These are phyloP conservation scores for Galerucella pusilla DNA, from an alignment of 2,888 invertebrate species.

Conservation along the genomic window DNA sequence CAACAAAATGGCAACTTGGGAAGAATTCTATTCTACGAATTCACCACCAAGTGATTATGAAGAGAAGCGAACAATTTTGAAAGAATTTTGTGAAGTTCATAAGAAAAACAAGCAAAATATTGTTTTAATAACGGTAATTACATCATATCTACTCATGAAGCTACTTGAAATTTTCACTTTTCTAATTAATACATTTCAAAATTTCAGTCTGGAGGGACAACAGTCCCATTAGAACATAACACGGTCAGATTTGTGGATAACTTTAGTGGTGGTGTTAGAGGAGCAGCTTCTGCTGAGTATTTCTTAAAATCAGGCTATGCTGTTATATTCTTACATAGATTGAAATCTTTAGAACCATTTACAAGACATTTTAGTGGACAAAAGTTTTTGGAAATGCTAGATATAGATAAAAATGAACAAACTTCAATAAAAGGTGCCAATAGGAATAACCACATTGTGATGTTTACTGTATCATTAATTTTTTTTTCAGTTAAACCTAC, in stretches of 20 bases:
- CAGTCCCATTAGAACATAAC: constrained; percentile 95
- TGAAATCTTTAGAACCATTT: constrained; percentile 92
- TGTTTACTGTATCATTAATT: too few relatives aligned
- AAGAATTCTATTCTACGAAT: constrained; percentile 85
- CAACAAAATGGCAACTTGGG: constrained; percentile 70
- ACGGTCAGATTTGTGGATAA: constrained; percentile 99
- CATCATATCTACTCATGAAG: constrained; percentile 40
- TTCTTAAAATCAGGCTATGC: constrained; percentile 89
- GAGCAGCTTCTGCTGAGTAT: constrained; percentile 95
- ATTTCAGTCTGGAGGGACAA: constrained; percentile 92
- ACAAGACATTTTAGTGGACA: constrained; percentile 86
- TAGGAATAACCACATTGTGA: background rate
- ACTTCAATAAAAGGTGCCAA: constrained; percentile 71
- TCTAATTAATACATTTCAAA: too few relatives aligned
- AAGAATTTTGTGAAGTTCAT: constrained; percentile 80
- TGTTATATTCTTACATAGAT: constrained; percentile 93
- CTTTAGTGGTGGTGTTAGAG: constrained; percentile 96
- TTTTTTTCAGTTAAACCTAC: constrained; percentile 73
- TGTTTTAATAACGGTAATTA: constrained; percentile 79
- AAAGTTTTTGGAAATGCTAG: constrained; percentile 83
- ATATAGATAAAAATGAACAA: constrained; percentile 73
- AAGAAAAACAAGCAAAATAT: constrained; percentile 76
- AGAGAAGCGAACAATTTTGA: constrained; percentile 76
- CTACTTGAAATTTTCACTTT: too few relatives aligned
- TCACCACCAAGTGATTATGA: constrained; percentile 82